Evolutionary conservation across 1,140 invertebrate species (phyloP).

Genomic region (Trichoplusia ni): DNA sequence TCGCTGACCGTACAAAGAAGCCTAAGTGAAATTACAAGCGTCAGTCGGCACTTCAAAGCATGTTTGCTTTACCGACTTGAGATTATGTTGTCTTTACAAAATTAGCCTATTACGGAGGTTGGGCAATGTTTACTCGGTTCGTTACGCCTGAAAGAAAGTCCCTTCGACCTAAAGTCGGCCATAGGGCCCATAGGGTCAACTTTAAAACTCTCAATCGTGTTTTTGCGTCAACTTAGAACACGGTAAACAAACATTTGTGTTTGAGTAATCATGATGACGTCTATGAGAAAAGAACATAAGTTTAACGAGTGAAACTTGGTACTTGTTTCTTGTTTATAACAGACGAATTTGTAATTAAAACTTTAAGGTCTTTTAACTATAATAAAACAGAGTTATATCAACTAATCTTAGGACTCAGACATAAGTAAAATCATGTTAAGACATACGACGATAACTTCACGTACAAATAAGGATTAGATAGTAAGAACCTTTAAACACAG

Average conservation of each 20-base stretch:
- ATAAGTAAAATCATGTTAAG: conserved; percentile 1
- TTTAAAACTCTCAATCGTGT: neutral
- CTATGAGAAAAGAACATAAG: neutral
- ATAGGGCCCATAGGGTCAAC: neutral
- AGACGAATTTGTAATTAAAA: neutral
- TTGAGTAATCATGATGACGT: neutral
- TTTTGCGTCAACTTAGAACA: conserved; percentile 21
- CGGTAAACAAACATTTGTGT: conserved; percentile 6
- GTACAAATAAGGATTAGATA: conserved; percentile 18
- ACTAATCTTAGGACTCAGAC: neutral
- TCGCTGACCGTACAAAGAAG: neutral
- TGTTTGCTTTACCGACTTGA: conserved; percentile 54
- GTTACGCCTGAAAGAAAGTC: conserved; percentile 56
- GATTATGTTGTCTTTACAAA: conserved; percentile 73
- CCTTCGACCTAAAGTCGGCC: conserved; percentile 26
- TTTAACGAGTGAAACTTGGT: neutral
- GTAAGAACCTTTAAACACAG: conserved; percentile 18
- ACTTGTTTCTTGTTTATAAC: neutral
- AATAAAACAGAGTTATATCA: no score
- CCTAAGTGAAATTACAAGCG: conserved; percentile 56
- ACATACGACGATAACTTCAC: neutral
- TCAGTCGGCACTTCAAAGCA: conserved; percentile 60
- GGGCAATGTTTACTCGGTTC: conserved; percentile 61
- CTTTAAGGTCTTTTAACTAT: neutral
- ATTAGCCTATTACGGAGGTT: conserved; percentile 67